Conservation (phyloP, 2,888 invertebrate species). For the Dolichomitus sp. region DNA sequence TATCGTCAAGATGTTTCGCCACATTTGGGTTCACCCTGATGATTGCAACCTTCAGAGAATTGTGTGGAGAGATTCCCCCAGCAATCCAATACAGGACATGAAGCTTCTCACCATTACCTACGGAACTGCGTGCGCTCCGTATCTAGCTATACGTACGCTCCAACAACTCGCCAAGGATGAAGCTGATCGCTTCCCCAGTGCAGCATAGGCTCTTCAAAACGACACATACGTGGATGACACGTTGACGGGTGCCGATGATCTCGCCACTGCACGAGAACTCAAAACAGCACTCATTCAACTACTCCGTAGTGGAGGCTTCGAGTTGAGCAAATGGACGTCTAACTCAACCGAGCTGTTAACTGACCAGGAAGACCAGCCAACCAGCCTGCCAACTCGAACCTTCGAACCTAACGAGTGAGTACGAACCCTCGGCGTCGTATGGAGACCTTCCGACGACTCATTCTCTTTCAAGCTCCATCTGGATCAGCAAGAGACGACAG, state of each 20-base stretch:
- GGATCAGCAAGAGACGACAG: neutral
- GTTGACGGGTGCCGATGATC: neutral
- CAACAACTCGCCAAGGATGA: constrained; percentile 4
- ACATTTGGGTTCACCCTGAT: no score
- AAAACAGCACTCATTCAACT: neutral
- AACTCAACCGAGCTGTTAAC: neutral
- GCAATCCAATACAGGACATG: no score
- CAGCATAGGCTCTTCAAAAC: neutral
- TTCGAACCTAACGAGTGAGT: constrained; percentile 12
- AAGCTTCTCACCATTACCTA: no score
- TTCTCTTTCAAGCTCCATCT: neutral
- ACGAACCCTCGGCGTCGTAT: neutral
- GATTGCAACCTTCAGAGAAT: no score
- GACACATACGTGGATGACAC: constrained; percentile 1
- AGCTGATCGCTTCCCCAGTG: neutral
- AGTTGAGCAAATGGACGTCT: neutral
- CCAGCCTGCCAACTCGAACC: neutral
- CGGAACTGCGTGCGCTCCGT: no score
- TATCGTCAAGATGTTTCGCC: no score
- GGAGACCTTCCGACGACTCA: constrained; percentile 11
- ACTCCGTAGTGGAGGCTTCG: neutral
- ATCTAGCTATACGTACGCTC: neutral
- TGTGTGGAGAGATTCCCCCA: no score
- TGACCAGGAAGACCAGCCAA: neutral
- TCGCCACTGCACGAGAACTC: neutral